These are phyloP conservation scores for Setophaga kirtlandii DNA, from an alignment of 2,113 vertebrate species.

Conservation along the genomic window DNA sequence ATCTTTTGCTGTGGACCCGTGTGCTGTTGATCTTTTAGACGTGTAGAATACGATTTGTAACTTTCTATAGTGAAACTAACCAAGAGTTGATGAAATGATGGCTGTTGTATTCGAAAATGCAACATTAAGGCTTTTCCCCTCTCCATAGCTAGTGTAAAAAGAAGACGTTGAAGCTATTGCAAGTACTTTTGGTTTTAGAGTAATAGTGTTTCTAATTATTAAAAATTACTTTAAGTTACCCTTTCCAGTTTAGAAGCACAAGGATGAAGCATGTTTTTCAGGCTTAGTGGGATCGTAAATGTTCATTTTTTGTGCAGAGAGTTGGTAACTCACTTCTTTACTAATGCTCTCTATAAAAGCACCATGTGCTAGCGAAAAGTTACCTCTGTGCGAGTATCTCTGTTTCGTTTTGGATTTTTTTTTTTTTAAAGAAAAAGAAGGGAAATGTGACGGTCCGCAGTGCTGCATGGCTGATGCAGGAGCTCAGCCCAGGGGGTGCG, in stretches of 20 bases:
- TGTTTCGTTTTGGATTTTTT: accelerated
- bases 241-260: not conserved
- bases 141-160: not conserved
- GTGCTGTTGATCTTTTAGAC: not conserved
- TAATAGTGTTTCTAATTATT: not conserved
- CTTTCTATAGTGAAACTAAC: not conserved
- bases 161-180: not conserved
- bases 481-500: accelerated
- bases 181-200: not conserved
- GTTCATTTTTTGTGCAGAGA: not conserved
- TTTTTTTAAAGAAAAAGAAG: not conserved
- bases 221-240: not conserved
- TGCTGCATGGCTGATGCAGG: accelerated
- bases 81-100: not conserved
- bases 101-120: not conserved
- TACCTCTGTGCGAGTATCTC: not conserved
- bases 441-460: accelerated
- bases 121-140: not conserved
- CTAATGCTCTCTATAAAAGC: not conserved
- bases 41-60: not conserved
- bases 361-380: not conserved
- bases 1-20: not conserved
- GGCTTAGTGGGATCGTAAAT: not conserved
- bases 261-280: not conserved
- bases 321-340: not conserved